These are phyloP conservation scores for Haemorhous mexicanus DNA, from an alignment of 2,113 vertebrate species.

Conservation along the genomic window DNA sequence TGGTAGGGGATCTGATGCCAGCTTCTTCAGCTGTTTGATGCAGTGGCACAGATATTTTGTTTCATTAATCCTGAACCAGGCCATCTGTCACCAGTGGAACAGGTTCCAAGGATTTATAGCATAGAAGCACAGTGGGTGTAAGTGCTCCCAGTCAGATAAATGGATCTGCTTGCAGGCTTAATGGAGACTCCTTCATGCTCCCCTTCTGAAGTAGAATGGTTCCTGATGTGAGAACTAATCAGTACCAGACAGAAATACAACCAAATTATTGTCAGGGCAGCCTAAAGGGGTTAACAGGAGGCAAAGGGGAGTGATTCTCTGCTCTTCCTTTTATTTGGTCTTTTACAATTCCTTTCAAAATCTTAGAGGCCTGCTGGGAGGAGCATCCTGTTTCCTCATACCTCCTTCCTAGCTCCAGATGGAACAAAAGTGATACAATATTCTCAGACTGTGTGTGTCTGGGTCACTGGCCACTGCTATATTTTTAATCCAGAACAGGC, in stretches of 20 bases:
- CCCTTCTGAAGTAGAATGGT: background rate
- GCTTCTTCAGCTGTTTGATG: conserved; percentile 21
- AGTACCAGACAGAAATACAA: background rate
- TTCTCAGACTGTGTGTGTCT: background rate
- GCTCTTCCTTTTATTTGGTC: background rate
- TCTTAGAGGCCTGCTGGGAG: background rate
- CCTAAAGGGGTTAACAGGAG: background rate
- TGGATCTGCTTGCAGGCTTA: background rate
- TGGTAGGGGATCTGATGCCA: background rate
- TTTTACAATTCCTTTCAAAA: background rate
- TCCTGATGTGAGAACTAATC: background rate
- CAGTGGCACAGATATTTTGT: conserved; percentile 6
- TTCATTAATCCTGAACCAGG: conserved; percentile 17
- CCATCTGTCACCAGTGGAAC: conserved; percentile 28
- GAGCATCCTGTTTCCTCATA: conserved; percentile 8
- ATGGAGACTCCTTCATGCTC: background rate
- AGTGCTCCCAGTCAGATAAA: background rate
- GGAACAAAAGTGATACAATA: background rate
- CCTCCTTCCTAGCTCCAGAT: background rate
- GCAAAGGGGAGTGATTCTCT: background rate
- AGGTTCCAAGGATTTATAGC: conserved; percentile 30
- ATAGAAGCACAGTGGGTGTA: background rate
- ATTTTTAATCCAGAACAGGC: background rate
- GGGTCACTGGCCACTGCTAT: background rate
- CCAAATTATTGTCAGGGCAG: background rate